Evolutionary conservation across 2,888 invertebrate species (phyloP).

Genomic region (Psococerastis gibbosa): DNA sequence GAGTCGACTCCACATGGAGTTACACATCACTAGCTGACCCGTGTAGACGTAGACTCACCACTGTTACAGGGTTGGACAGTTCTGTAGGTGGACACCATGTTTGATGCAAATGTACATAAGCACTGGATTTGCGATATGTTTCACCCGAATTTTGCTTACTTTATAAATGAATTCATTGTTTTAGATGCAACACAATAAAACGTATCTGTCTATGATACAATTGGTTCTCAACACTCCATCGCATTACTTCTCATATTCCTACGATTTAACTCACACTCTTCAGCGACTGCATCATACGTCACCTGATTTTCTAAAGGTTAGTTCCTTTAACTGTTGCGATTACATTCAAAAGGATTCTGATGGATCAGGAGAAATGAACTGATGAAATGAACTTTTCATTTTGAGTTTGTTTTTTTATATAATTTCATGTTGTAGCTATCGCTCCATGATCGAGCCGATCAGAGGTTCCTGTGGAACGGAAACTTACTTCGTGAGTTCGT

Average conservation of each 20-base stretch:
- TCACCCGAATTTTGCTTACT: too few species aligned
- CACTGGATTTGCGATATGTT: too few species aligned
- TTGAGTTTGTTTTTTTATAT: constrained; percentile 18
- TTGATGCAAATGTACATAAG: too few species aligned
- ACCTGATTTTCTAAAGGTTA: constrained; percentile 58
- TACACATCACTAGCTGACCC: too few species aligned
- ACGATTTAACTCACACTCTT: constrained; percentile 81
- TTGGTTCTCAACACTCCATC: constrained; percentile 62
- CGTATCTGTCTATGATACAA: constrained; percentile 71
- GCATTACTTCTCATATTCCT: constrained; percentile 86
- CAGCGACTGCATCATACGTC: constrained; percentile 72
- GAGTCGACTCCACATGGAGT: too few species aligned
- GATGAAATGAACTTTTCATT: constrained; percentile 15
- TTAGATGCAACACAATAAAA: constrained; percentile 59
- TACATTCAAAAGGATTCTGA: neutral
- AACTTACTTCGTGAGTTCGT: constrained; percentile 53
- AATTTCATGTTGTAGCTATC: constrained; percentile 36
- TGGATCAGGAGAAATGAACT: neutral
- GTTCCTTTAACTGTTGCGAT: constrained; percentile 6
- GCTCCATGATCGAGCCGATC: constrained; percentile 60
- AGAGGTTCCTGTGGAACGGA: constrained; percentile 86
- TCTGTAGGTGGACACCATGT: too few species aligned
- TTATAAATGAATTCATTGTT: too few species aligned
- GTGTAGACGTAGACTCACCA: too few species aligned
- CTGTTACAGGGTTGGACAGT: too few species aligned